Evolutionary conservation across 2,888 invertebrate genomes (phyloP), one percentile per base, ranked within the genome.

Genomic region (Tipula confusa): DNA sequence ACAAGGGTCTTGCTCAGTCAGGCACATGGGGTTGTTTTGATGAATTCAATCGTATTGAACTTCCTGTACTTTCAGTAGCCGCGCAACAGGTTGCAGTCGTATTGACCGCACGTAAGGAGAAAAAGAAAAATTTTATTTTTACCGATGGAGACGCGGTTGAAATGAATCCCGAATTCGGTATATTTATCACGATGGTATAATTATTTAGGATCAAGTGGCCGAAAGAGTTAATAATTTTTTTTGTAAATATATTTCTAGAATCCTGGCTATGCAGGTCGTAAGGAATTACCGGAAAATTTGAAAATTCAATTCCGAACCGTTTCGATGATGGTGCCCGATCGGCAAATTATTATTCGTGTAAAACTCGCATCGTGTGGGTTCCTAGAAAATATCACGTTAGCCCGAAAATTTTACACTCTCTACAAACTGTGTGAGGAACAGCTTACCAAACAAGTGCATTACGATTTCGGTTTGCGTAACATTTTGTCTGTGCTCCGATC

Each of bases 21-120:
- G 98, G 98, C 1, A 95, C 97, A 0, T 98, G 98, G 98, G 98
- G 98, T 0, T 98, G 98, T 87, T 98, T 98, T 89, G 98, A 98
- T 89, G 98, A 98, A 91, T 98, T 98, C 90, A 98, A 98, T 89
- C 92, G 96, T 33, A 98, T 98, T 84, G 98, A 98, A 89, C 90
- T 98, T 84, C 98, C 98, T 0, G 98, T 98, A 0, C 88, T 97
- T 18, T 97, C 96, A 0, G 98, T 98, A 2, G 98, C 98, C 1
- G 98, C 98, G 0, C 98, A 98, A 89, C 98, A 98, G 90, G 96
- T 98, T 24, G 97, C 98, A 15, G 96, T 97, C 0, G 97, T 98
- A 11, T 91, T 98, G 11, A 93, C 95, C 0, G 97, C 97, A 82
- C 98, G 97, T 89, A 97, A 97, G 87, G 98, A 98, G 88, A 96